Conservation (phyloP, 2,113 vertebrate species). For the Daphoenositta chrysoptera region DNA sequence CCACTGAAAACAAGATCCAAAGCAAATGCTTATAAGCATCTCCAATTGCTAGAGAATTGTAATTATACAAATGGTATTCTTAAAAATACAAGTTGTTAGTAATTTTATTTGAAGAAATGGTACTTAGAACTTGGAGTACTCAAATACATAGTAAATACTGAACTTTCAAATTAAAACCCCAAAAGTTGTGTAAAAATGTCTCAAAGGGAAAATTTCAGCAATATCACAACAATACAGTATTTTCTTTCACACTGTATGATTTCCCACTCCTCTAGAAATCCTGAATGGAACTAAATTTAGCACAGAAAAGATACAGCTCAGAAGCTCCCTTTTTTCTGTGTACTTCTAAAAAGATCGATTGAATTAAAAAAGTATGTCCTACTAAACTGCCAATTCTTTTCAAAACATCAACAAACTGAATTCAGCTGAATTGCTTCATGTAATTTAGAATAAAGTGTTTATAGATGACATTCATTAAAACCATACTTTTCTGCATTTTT, state of each 20-base stretch:
- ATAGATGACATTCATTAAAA: neutral
- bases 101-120: neutral
- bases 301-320: neutral
- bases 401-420: neutral
- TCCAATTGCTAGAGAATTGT: neutral
- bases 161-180: neutral
- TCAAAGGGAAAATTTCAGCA: fast-evolving
- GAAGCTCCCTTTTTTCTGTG: neutral
- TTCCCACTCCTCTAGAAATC: neutral
- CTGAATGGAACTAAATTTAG: neutral
- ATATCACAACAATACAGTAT: neutral
- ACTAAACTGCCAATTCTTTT: neutral
- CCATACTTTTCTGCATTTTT: neutral
- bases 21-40: neutral
- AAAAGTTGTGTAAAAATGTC: neutral
- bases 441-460: neutral
- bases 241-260: neutral
- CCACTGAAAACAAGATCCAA: neutral
- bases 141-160: neutral
- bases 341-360: neutral
- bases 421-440: neutral
- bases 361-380: neutral
- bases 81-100: neutral
- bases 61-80: neutral
- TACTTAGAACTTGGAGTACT: neutral